Conservation (phyloP, 64 coral and sea anemone genomes). For the Exaiptasia diaphana region DNA sequence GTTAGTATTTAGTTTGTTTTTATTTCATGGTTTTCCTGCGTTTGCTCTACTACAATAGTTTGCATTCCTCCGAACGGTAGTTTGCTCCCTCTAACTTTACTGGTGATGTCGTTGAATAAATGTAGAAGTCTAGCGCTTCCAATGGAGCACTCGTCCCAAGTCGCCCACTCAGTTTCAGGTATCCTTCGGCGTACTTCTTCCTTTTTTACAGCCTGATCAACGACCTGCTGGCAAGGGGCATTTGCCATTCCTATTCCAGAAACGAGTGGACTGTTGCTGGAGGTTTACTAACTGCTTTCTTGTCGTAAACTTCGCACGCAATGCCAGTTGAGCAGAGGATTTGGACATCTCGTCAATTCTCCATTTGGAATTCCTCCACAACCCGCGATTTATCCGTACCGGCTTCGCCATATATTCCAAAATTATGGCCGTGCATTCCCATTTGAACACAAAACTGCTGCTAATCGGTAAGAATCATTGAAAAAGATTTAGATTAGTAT, state of each 20-base stretch:
- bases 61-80: slow-evolving; percentile 5
- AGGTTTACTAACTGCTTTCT: background rate
- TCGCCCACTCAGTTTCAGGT: background rate
- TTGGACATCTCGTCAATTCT: background rate
- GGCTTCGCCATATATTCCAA: slow-evolving; percentile 29
- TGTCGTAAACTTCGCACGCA: background rate
- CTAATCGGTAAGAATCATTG: slow-evolving; percentile 2
- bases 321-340: slow-evolving; percentile 4
- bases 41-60: background rate
- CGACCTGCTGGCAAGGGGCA: background rate
- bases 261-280: slow-evolving; percentile 37
- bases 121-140: slow-evolving; percentile 25
- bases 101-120: slow-evolving; percentile 12
- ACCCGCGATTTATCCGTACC: slow-evolving; percentile 33
- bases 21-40: too few relatives aligned
- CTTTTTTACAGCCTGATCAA: slow-evolving; percentile 2
- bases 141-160: slow-evolving; percentile 66
- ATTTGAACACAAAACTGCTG: background rate
- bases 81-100: background rate
- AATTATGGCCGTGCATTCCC: slow-evolving; percentile 13
- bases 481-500: too few relatives aligned
- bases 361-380: background rate
- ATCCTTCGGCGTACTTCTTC: background rate
- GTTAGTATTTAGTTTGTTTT: too few relatives aligned
- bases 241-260: slow-evolving; percentile 41